A percentile compares a stretch with the other conserved stretches of the same genome.
phyloP scores from a whole-genome alignment of 1,140 invertebrate species.

The Eurosta solidaginis region DNA sequence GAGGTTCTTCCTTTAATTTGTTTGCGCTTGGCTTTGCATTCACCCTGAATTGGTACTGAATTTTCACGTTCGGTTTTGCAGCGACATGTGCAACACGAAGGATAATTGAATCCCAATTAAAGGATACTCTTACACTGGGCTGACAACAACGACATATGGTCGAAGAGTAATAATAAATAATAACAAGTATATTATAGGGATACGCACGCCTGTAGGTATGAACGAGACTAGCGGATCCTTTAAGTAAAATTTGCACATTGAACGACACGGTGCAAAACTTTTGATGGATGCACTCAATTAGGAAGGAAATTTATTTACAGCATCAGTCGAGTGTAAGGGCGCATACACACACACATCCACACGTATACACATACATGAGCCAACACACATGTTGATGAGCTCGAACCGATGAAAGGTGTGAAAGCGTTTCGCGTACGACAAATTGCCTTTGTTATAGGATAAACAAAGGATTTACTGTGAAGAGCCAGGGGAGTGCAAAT shows the following conservation, averaged over 20 bases:
- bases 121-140: constrained; percentile 13
- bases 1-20: constrained; percentile 14
- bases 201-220: not conserved
- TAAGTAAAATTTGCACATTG: not conserved
- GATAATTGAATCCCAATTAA: constrained; percentile 17
- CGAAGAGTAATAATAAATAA: constrained; percentile 21
- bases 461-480: too few relatives aligned
- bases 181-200: not conserved
- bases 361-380: not conserved
- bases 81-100: constrained; percentile 11
- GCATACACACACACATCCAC: not conserved
- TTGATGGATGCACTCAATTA: too few relatives aligned
- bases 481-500: too few relatives aligned
- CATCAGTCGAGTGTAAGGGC: too few relatives aligned
- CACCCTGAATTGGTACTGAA: not conserved
- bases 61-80: not conserved
- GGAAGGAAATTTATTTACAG: not conserved
- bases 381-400: not conserved
- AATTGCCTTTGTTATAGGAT: not conserved
- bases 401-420: not conserved
- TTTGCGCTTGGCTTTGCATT: constrained; percentile 7
- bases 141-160: constrained; percentile 22
- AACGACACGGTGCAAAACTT: too few relatives aligned
- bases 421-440: not conserved
- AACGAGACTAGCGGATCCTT: not conserved